Conservation (phyloP, 1,140 invertebrate genomes). For the Monomorium pharaonis region DNA sequence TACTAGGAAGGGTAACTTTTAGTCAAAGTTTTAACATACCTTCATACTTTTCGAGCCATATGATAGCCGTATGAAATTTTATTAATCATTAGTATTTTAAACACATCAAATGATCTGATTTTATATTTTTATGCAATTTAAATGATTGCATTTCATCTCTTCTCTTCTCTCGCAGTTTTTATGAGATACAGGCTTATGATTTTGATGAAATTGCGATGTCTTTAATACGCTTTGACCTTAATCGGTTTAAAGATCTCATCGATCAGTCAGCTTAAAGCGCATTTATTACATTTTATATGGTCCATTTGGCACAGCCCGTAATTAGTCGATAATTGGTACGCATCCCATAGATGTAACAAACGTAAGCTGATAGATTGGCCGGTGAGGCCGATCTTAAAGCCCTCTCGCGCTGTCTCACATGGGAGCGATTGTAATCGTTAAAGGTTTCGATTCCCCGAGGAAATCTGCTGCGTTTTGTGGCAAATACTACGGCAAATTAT, state of each 20-base stretch:
- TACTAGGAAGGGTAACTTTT: not conserved
- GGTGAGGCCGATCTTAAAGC: not conserved
- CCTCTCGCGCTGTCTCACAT: not conserved
- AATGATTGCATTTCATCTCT: not conserved
- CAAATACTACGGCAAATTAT: slow-evolving; percentile 28
- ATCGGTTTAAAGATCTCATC: not conserved
- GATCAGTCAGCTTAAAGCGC: not conserved
- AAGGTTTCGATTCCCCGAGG: slow-evolving; percentile 9
- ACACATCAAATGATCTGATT: not conserved
- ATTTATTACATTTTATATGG: not conserved
- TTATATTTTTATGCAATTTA: not conserved
- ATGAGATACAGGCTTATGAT: not conserved
- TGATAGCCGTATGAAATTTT: not conserved
- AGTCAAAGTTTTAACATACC: not conserved
- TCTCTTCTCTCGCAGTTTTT: not conserved
- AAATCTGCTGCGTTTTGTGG: slow-evolving; percentile 19
- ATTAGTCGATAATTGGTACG: slow-evolving; percentile 46
- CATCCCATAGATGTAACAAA: not conserved
- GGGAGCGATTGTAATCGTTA: slow-evolving; percentile 1
- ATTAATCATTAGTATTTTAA: not conserved
- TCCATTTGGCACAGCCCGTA: not conserved
- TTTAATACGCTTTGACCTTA: not conserved
- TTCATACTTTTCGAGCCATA: not conserved
- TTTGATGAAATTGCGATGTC: not conserved
- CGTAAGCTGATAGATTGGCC: not conserved